A percentile compares a stretch with the other conserved stretches of the same genome.
Conservation (phyloP, 2,113 vertebrate species). For the Chamaea fasciata region DNA sequence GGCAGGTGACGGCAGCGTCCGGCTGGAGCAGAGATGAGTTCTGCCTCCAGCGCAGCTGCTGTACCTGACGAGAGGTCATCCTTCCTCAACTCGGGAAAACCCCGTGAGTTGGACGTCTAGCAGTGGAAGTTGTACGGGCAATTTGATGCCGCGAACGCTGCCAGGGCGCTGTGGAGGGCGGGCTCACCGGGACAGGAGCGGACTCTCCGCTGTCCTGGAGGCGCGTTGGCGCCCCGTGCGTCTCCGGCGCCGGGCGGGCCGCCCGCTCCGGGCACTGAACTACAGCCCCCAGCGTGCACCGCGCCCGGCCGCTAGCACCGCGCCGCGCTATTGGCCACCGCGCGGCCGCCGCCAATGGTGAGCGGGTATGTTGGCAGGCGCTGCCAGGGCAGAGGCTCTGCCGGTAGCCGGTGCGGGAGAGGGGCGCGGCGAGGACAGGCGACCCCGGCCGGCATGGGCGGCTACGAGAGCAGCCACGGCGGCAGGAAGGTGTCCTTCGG, state of each 20-base stretch:
- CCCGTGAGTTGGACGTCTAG: rapidly evolving
- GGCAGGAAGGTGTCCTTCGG: slow-evolving; percentile 85
- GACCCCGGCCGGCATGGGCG: slow-evolving; percentile 74
- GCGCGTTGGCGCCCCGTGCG: rapidly evolving
- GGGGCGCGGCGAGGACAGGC: neutral
- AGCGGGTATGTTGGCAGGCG: neutral
- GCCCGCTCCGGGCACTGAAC: neutral
- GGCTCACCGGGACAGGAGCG: too few species aligned
- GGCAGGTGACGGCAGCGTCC: rapidly evolving
- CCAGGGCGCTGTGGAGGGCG: neutral
- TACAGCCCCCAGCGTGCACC: slow-evolving; percentile 56
- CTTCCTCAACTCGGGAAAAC: rapidly evolving
- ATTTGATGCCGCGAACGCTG: rapidly evolving
- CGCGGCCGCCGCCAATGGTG: neutral
- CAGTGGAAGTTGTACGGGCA: rapidly evolving
- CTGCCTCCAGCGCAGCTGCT: neutral
- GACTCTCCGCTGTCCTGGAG: rapidly evolving
- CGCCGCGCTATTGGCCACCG: neutral
- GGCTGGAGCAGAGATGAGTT: neutral
- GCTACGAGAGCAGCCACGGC: slow-evolving; percentile 74
- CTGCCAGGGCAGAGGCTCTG: neutral
- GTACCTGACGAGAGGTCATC: neutral
- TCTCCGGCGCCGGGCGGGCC: neutral
- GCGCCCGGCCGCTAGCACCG: neutral
- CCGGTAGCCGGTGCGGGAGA: neutral